These are phyloP conservation scores for Arion vulgaris DNA, from an alignment of 1,140 invertebrate genomes.

Conservation along the genomic window DNA sequence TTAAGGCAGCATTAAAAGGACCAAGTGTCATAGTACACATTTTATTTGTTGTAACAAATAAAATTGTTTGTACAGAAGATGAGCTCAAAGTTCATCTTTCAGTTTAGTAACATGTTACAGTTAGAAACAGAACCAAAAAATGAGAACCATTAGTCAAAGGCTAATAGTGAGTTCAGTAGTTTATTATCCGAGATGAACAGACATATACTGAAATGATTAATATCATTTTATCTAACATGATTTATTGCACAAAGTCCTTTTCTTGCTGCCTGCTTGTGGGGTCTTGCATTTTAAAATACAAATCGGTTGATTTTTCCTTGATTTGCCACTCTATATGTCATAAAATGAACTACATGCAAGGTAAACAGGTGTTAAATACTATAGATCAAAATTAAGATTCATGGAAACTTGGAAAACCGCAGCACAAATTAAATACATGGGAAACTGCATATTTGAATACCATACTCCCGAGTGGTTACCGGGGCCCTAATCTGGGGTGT, in stretches of 20 bases:
- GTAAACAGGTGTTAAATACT: background rate
- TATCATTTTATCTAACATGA: background rate
- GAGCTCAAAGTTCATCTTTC: background rate
- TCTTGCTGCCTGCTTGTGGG: background rate
- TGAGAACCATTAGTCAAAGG: too few species aligned
- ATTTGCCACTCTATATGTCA: background rate
- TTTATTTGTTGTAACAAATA: background rate
- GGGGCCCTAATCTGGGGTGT: too few species aligned
- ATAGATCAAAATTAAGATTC: too few species aligned
- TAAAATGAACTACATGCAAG: background rate
- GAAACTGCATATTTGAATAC: too few species aligned
- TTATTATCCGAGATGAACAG: too few species aligned
- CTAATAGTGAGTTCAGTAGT: too few species aligned
- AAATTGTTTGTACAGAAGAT: background rate
- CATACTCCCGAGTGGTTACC: too few species aligned
- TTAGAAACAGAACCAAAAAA: background rate
- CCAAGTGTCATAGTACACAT: background rate
- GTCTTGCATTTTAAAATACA: background rate
- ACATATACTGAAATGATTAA: background rate
- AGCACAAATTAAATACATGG: too few species aligned
- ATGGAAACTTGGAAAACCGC: too few species aligned
- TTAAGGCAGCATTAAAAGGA: constrained; percentile 4
- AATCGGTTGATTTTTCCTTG: background rate
- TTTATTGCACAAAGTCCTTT: background rate
- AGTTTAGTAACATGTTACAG: background rate